These are phyloP conservation scores for Micromys minutus DNA, from an alignment of 2,113 vertebrate genomes.

Conservation along the genomic window DNA sequence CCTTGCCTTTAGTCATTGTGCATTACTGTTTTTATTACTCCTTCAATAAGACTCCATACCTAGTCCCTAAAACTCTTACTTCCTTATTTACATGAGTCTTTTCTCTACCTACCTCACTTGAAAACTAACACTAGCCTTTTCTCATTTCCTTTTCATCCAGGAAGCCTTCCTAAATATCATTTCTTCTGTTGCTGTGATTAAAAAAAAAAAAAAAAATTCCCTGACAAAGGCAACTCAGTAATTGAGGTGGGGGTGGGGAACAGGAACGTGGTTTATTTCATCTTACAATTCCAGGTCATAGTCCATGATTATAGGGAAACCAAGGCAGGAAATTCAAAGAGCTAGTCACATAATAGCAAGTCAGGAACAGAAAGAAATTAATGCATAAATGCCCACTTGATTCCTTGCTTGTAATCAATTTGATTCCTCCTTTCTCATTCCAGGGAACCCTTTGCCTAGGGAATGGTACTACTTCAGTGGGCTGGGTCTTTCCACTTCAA, in stretches of 20 bases:
- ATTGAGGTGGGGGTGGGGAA: too few species aligned
- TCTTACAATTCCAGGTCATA: not conserved
- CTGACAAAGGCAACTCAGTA: not conserved
- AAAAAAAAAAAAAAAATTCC: not conserved
- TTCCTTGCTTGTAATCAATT: not conserved
- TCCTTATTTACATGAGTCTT: not conserved
- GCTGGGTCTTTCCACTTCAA: not conserved
- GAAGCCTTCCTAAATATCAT: not conserved
- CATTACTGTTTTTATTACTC: conserved; percentile 40
- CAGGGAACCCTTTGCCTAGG: not conserved
- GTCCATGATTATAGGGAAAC: not conserved
- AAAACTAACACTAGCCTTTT: conserved; percentile 50
- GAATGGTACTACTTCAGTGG: not conserved
- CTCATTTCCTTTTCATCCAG: not conserved
- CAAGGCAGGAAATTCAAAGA: not conserved
- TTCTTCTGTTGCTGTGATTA: not conserved
- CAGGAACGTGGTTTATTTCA: not conserved
- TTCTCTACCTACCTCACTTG: not conserved
- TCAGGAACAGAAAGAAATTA: not conserved
- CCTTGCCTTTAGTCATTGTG: not conserved
- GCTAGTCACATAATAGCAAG: not conserved
- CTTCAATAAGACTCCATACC: conserved; percentile 12
- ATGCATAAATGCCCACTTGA: not conserved
- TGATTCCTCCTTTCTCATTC: not conserved
- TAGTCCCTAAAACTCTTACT: conserved; percentile 10